Percentiles rank a stretch among this genome's conserved stretches.
Conservation (phyloP, 2,797 vertebrate species). For the Peromyscus aztecus region DNA sequence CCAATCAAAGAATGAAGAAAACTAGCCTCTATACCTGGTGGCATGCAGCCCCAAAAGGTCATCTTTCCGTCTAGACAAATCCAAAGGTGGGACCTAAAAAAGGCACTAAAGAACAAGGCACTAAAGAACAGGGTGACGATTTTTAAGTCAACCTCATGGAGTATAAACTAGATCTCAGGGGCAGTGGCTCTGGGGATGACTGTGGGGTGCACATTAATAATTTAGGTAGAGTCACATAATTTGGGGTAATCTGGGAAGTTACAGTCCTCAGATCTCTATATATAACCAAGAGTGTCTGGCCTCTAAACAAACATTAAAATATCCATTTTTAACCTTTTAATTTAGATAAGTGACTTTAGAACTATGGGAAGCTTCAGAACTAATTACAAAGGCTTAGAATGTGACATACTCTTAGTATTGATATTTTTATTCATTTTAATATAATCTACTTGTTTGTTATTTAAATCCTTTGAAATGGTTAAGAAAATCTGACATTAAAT, state of each 20-base stretch:
- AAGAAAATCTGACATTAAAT: not conserved
- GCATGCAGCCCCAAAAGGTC: not conserved
- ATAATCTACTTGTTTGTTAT: not conserved
- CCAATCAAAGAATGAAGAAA: conserved; percentile 23
- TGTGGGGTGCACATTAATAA: not conserved
- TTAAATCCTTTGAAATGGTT: not conserved
- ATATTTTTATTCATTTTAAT: conserved; percentile 22
- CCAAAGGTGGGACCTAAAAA: not conserved
- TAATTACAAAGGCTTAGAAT: not conserved
- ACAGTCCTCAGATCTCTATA: not conserved
- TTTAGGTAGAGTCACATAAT: not conserved
- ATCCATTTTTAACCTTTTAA: not conserved
- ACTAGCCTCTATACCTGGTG: not conserved
- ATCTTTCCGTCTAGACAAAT: not conserved
- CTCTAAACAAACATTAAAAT: not conserved
- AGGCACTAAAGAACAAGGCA: not conserved
- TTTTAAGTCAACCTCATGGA: not conserved
- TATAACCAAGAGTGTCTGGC: not conserved
- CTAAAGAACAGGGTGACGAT: not conserved
- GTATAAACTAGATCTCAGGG: too few species aligned
- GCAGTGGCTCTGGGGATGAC: not conserved
- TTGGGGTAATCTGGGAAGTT: not conserved
- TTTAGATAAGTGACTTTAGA: not conserved
- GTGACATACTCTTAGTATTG: not conserved
- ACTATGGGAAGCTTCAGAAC: not conserved